These are phyloP conservation scores for Ophiothrix spiculata DNA, from an alignment of 35 echinoderm and acorn worm genomes.

Conservation along the genomic window DNA sequence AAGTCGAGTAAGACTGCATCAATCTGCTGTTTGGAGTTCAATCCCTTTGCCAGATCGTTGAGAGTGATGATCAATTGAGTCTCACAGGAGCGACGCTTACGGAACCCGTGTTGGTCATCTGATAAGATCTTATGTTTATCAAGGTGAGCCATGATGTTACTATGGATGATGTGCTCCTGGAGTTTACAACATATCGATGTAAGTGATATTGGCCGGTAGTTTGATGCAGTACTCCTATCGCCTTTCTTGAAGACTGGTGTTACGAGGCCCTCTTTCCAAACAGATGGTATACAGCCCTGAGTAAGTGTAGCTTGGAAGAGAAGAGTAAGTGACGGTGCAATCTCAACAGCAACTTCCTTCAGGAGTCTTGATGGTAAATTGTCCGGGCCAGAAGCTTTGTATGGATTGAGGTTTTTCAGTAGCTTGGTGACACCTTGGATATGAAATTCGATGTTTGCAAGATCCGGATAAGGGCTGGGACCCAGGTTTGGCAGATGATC, in stretches of 20 bases:
- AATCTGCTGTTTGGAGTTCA: neutral
- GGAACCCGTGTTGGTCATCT: conserved; percentile 15
- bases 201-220: neutral
- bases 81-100: conserved; percentile 19
- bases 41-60: conserved; percentile 24
- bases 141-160: neutral
- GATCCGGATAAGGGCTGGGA: conserved; percentile 6
- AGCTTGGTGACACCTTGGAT: conserved; percentile 9
- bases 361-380: neutral
- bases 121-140: conserved; percentile 10
- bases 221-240: neutral
- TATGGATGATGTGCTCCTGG: neutral
- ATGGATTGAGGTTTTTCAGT: neutral
- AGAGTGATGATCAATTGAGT: conserved; percentile 10
- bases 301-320: neutral
- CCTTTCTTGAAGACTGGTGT: conserved; percentile 7
- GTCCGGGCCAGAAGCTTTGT: neutral
- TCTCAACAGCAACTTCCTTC: neutral
- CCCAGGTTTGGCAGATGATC: neutral
- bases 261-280: neutral
- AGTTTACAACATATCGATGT: neutral
- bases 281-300: neutral
- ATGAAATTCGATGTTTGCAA: neutral
- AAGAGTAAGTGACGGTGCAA: neutral
- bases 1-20: no score